Evolutionary conservation across 2,113 vertebrate species (phyloP).

Genomic region (Podilymbus podiceps): DNA sequence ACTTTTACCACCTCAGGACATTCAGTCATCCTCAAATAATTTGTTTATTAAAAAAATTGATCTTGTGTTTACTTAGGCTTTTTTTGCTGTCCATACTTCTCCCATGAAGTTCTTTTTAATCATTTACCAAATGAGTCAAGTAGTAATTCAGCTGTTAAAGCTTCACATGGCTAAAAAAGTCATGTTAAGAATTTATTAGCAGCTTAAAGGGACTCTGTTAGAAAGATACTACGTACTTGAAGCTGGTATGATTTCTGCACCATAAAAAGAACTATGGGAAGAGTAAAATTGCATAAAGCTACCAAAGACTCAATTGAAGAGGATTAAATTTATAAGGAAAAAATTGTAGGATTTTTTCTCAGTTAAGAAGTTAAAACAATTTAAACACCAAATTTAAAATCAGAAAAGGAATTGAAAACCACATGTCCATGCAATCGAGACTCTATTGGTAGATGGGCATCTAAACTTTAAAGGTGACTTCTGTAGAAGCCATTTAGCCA

Average conservation of each 20-base stretch:
- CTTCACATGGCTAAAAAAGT: background rate
- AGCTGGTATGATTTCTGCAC: background rate
- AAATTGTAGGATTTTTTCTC: background rate
- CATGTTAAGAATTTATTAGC: conserved; percentile 44
- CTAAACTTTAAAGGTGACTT: background rate
- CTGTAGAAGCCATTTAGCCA: background rate
- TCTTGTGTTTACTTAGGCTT: background rate
- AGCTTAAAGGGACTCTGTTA: background rate
- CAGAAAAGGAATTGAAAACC: background rate
- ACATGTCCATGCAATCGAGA: background rate
- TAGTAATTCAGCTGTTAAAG: background rate
- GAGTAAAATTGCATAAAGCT: background rate
- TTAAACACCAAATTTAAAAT: background rate
- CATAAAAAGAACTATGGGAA: background rate
- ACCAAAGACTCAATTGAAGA: background rate
- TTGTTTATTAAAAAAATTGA: conserved; percentile 3
- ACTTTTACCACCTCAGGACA: background rate
- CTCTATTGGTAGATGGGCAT: background rate
- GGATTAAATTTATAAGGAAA: background rate
- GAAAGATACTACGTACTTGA: background rate
- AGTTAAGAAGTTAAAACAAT: background rate
- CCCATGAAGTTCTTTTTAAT: background rate
- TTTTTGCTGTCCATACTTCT: background rate
- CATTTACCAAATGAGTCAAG: background rate
- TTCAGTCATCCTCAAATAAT: background rate